Evolutionary conservation across 2,888 invertebrate genomes (phyloP).

Genomic region (Dione juno): DNA sequence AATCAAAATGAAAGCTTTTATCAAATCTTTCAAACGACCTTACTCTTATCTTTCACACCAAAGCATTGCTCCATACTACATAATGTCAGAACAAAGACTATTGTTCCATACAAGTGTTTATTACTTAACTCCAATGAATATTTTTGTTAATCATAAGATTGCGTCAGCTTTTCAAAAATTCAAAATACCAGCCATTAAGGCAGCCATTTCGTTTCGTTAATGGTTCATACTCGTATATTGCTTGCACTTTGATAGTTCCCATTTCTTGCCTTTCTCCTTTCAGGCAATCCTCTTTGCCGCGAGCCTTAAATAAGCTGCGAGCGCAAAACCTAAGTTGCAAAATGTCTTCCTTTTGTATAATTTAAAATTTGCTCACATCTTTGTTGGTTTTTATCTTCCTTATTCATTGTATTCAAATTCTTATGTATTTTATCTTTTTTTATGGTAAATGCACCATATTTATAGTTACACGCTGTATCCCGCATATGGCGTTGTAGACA

Average conservation of each 20-base stretch:
- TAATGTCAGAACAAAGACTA: constrained; percentile 15
- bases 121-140: constrained; percentile 21
- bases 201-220: constrained; percentile 23
- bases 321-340: constrained; percentile 35
- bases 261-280: constrained; percentile 27
- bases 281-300: constrained; percentile 46
- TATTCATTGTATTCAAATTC: neutral
- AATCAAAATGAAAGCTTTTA: neutral
- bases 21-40: neutral
- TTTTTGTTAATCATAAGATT: constrained; percentile 16
- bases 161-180: constrained; percentile 18
- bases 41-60: constrained; percentile 16
- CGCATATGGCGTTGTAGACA: too few relatives aligned
- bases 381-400: neutral
- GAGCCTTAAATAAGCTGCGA: constrained; percentile 42
- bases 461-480: too few relatives aligned
- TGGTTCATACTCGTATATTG: constrained; percentile 21
- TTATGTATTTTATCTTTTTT: too few relatives aligned
- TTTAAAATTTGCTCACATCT: constrained; percentile 24
- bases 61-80: constrained; percentile 13
- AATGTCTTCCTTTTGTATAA: constrained; percentile 21
- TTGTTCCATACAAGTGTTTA: constrained; percentile 20
- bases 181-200: constrained; percentile 10
- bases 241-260: constrained; percentile 24
- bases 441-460: too few relatives aligned